Conservation (phyloP, 2,113 vertebrate genomes). For the Platichthys flesus region DNA sequence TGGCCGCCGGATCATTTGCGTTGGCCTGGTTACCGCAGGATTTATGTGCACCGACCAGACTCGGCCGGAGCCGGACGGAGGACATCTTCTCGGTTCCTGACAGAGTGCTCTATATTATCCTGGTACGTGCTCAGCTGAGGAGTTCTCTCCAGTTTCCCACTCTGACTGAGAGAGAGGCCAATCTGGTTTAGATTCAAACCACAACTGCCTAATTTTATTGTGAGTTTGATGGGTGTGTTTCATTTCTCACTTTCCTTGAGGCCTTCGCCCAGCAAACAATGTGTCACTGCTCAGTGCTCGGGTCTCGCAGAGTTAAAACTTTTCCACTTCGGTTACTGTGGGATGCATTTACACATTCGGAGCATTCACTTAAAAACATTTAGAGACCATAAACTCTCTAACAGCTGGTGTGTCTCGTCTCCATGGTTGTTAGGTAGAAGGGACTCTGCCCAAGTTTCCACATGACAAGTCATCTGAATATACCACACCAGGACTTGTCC, state of each 20-base stretch:
- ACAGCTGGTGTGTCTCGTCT: background rate
- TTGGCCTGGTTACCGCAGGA: constrained; percentile 32
- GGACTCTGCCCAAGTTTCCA: background rate
- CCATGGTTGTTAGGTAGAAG: background rate
- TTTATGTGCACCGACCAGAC: constrained; percentile 21
- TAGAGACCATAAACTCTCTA: background rate
- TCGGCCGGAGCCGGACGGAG: background rate
- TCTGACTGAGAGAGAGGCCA: constrained; percentile 43
- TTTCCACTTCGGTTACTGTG: constrained; percentile 25
- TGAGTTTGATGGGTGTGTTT: constrained; percentile 41
- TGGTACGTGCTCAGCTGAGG: constrained; percentile 11
- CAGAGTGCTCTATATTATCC: constrained; percentile 33
- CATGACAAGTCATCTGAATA: background rate
- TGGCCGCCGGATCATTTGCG: constrained; percentile 39
- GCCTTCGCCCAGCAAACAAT: constrained; percentile 16
- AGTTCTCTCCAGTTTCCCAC: constrained; percentile 40
- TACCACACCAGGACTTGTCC: background rate
- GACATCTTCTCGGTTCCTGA: background rate
- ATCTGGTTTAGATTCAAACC: constrained; percentile 64
- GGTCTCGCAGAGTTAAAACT: constrained; percentile 17
- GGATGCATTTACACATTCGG: constrained; percentile 1
- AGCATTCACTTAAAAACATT: background rate
- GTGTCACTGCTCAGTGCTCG: constrained; percentile 31
- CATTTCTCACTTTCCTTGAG: constrained; percentile 54
- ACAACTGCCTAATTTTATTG: constrained; percentile 49